Evolutionary conservation across 2,888 invertebrate species (phyloP), one percentile per base, ranked within the genome.

Genomic region (Drosophila setosimentum): DNA sequence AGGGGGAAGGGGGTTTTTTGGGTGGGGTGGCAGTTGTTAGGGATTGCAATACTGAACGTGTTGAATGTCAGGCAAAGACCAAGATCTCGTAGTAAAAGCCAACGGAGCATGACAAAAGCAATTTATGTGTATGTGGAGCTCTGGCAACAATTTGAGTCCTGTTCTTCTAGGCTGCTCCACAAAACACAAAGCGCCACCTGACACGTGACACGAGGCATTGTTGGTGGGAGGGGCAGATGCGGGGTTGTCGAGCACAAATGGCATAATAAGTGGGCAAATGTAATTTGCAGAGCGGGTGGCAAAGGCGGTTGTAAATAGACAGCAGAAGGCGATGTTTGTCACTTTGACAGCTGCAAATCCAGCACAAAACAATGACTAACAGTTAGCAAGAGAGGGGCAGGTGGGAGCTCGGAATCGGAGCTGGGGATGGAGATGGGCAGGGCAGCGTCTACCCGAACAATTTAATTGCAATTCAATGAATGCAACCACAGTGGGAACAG

Each of bases 261-360:
- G 85, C 89, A 89, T 84, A 84, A 84, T 78, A 78, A 78, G 73
- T 76, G 80, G 61, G 71, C 58, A 58, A 30, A 53, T 72, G 42
- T 33, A 30, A 1, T n/a, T 49, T 21, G 18, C 8, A 7, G 30
- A 29, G 42, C 2, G 8, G 24, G 2, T 24, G 11, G 13, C 63
- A n/a, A n/a, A n/a, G n/a, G 62, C 4, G 16, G 24, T 8, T 54
- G 18, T 21, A 62, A 49, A 45, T 53, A 54, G 37, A 55, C 24
- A 54, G 70, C n/a, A 50, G 62, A 37, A 55, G 71, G 71, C 73
- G 59, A 82, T 80, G 85, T 77, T 85, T 86, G 89, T 87, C 85
- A 86, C 74, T 82, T 88, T 90, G 85, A 86, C 90, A 88, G 86
- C 69, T 76, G 83, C 86, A 90, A 88, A 89, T 89, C 82, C 88